Base-by-base conservation (phyloP, 1,140 invertebrate genomes). In the Colletes latitarsis region DNA sequence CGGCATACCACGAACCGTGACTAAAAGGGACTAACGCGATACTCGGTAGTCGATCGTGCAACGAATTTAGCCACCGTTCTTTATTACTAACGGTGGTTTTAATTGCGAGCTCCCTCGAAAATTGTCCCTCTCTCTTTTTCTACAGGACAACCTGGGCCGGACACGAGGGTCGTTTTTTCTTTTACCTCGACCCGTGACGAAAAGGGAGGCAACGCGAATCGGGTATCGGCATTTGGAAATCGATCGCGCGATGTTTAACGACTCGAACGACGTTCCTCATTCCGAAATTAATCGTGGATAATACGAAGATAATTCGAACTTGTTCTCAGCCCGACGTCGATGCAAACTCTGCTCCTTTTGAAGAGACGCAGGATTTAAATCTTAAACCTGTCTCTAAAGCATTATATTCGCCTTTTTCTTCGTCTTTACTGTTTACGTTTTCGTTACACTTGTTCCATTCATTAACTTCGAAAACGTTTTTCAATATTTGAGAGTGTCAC, bases 31-130 rank as follows among this genome's bases (percentile, higher is more conserved):
- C 68, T 87, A 87, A 87, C 85, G 74, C 81, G 81, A 83, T 83
- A 72, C 85, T 87, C 77, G 85, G 85, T 83, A 87, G 84, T 86
- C 77, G 84, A 87, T 87, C 84, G 78, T 86, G 77, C 84, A 83
- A 86, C 72, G 84, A 83, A 82, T 87, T 78, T 77, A 83, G 77
- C 85, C 84, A 78, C 79, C 77, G 85, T 87, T 81, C 84, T 87
- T 87, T 86, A 87, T 83, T 87, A 80, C 85, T 57, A 71, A 69
- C 77, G 77, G 69, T 70, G 81, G 64, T 82, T 87, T 80, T 87
- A 87, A 87, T 86, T 87, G 85, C 84, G 52, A 74, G 77, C 70
- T 72, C 52, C 75, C 74, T 83, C 82, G 85, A 87, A 87, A 87
- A 86, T 86, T 86, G 60, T 74, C 77, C 53, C 43, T 55, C 53